Evolutionary conservation across 2,797 vertebrate species (phyloP), one percentile per base, ranked within the genome.

Genomic region (Triplophysa yarkandensis): DNA sequence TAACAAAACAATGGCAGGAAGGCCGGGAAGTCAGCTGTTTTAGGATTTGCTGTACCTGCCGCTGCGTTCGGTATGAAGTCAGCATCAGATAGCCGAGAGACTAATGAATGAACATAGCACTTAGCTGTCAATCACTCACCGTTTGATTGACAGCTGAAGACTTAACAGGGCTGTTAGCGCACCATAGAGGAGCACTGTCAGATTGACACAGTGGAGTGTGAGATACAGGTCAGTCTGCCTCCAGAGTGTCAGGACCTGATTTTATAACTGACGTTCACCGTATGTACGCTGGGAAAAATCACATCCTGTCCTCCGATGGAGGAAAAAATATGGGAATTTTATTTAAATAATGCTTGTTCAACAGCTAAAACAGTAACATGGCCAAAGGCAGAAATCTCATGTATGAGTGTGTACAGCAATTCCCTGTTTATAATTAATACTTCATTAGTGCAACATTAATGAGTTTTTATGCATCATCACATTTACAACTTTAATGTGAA

Each of bases 401-500:
- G 30, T 36, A 36, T 39, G 41, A 60, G 17, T 32, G 28, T 58
- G 32, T 58, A 34, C 32, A 28, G 27, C 52, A 46, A 41, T 27
- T 28, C 27, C 52, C 43, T 67, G 39, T 32, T 67, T 68, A 44
- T 50, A 61, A 68, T 75, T 60, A 67, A 66, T 58, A 36, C 72
- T 68, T 75, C 11, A 68, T 68, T 68, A 68, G 64, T 14, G 23
- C 21, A 75, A 34, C 30, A 4, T 68, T 67, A 67, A 74, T 74
- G 63, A 60, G 30, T 67, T 67, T 74, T 36, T 63, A 68, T 60
- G 72, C 64, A 68, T 54, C 52, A 57, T 67, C 72, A 67, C 62
- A 68, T 67, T 74, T 60, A 39, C 50, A 58, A 58, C 30, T 58
- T 58, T 48, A 74, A 67, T 67, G 17, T 60, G 39, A 74, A 67